A percentile compares a stretch with the other conserved stretches of the same genome.
These are phyloP conservation scores for Parnassius glacialis DNA, from an alignment of 2,888 invertebrate genomes.

Conservation along the genomic window DNA sequence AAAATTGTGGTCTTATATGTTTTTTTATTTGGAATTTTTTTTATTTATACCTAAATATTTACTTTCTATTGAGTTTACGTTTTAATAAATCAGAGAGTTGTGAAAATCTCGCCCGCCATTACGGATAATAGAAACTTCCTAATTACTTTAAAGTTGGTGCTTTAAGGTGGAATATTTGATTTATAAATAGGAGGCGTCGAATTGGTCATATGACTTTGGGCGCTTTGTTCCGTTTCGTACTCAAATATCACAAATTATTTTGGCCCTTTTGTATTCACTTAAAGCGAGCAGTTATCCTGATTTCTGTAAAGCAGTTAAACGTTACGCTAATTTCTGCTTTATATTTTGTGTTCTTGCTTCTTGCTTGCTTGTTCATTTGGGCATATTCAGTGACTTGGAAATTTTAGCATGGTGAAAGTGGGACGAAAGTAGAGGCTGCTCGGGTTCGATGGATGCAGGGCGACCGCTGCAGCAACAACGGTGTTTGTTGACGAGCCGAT, in stretches of 20 bases:
- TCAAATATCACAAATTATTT: background rate
- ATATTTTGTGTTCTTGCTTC: background rate
- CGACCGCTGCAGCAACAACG: slow-evolving; percentile 72
- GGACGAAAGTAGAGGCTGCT: slow-evolving; percentile 60
- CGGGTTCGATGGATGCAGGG: slow-evolving; percentile 61
- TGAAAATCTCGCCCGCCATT: no score
- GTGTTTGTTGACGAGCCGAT: slow-evolving; percentile 64
- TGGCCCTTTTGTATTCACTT: background rate
- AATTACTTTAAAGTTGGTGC: background rate
- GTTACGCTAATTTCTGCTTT: background rate
- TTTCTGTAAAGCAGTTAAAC: background rate
- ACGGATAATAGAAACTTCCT: no score
- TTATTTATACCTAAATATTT: no score
- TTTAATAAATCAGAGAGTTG: no score
- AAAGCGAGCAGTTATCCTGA: background rate
- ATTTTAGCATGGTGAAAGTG: slow-evolving; percentile 51
- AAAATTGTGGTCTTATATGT: no score
- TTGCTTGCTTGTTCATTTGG: slow-evolving; percentile 12
- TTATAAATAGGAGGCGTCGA: slow-evolving; percentile 1
- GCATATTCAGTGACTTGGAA: slow-evolving; percentile 23
- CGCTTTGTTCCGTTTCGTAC: background rate
- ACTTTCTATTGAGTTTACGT: no score
- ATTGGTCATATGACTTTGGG: slow-evolving; percentile 11
- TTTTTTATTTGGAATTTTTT: no score
- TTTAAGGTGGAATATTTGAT: background rate